These are phyloP conservation scores for Neodiprion pinetum DNA, from an alignment of 1,140 invertebrate species.

Conservation along the genomic window DNA sequence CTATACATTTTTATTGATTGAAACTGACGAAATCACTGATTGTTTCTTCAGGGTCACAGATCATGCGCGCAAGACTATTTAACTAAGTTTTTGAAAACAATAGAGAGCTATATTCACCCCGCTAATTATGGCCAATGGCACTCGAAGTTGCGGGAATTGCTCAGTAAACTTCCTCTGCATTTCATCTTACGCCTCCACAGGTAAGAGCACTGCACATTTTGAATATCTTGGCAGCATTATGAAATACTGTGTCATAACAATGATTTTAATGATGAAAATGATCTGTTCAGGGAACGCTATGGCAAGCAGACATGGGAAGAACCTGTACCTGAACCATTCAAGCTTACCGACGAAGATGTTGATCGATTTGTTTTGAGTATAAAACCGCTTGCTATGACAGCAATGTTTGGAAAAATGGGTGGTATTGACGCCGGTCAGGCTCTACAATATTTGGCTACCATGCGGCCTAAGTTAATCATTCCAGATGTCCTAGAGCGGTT, in stretches of 20 bases:
- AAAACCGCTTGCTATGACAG: conserved; percentile 71
- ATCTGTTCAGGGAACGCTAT: conserved; percentile 66
- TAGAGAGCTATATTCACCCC: conserved; percentile 90
- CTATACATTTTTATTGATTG: conserved; percentile 10
- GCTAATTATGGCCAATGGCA: conserved; percentile 86
- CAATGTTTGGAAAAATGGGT: conserved; percentile 80
- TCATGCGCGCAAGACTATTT: conserved; percentile 75
- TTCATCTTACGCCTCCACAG: conserved; percentile 68
- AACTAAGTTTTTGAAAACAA: conserved; percentile 79
- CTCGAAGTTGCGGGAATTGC: conserved; percentile 67
- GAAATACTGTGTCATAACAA: neutral
- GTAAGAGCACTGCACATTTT: conserved; percentile 44
- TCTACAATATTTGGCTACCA: conserved; percentile 76
- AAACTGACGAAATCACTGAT: conserved; percentile 23
- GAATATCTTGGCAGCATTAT: neutral
- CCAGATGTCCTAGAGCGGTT: conserved; percentile 83
- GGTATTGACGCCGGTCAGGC: conserved; percentile 71
- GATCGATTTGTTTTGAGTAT: conserved; percentile 82
- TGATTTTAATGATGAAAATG: neutral
- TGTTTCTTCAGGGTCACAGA: conserved; percentile 60
- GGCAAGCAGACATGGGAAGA: conserved; percentile 72
- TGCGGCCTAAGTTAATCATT: conserved; percentile 84
- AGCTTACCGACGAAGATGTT: conserved; percentile 82
- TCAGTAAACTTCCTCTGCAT: conserved; percentile 66
- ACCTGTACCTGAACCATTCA: conserved; percentile 70